phyloP scores from a whole-genome alignment of 1,140 invertebrate genomes.

The Stratiolaelaps scimitus region DNA sequence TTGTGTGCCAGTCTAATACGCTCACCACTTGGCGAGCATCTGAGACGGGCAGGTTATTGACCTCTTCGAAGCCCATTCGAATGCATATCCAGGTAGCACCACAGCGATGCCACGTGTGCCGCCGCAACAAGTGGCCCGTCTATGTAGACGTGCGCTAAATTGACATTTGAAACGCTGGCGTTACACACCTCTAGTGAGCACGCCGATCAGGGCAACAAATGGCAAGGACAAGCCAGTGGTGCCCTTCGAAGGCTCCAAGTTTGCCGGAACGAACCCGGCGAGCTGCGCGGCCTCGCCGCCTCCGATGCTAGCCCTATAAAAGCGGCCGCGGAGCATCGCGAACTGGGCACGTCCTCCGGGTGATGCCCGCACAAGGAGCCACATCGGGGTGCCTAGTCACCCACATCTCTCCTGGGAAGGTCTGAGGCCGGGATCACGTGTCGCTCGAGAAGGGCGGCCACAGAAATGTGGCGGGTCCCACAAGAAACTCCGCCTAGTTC shows the following conservation, averaged over 20 bases:
- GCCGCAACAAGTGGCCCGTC: no score
- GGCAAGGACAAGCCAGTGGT: no score
- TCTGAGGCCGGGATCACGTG: conserved; percentile 24
- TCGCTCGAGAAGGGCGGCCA: conserved; percentile 18
- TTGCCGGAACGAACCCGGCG: not conserved
- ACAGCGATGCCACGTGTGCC: no score
- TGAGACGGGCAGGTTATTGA: no score
- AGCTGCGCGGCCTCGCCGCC: not conserved
- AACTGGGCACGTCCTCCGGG: conserved; percentile 8
- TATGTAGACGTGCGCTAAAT: no score
- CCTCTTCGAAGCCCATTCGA: no score
- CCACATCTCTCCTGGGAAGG: conserved; percentile 20
- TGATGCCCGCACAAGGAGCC: conserved; percentile 27
- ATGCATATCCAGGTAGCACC: no score
- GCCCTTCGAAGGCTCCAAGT: not conserved
- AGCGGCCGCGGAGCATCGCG: not conserved
- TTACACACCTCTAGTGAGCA: no score
- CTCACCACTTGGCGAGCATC: no score
- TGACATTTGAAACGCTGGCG: no score
- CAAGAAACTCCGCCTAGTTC: conserved; percentile 20
- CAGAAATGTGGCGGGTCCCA: conserved; percentile 26
- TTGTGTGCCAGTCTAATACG: no score
- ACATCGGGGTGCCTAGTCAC: conserved; percentile 1
- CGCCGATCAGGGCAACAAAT: no score
- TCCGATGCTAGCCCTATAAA: not conserved